These are phyloP conservation scores for Andricus grossulariae DNA, from an alignment of 1,140 invertebrate genomes.

Conservation along the genomic window DNA sequence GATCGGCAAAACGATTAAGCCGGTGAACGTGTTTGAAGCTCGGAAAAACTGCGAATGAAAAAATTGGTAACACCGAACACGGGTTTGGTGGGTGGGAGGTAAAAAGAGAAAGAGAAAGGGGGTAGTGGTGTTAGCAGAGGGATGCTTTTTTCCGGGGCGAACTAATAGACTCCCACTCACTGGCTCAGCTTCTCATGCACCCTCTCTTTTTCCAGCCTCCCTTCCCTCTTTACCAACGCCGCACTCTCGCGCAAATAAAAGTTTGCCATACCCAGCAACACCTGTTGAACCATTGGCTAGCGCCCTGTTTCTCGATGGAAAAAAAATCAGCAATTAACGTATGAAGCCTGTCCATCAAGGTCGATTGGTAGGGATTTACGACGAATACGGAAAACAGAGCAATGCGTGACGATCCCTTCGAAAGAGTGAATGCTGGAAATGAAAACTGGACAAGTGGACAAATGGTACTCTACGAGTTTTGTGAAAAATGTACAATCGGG, in stretches of 20 bases:
- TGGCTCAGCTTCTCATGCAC: conserved; percentile 52
- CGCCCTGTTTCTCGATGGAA: conserved; percentile 53
- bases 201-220: conserved; percentile 33
- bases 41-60: conserved; percentile 62
- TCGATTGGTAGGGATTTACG: conserved; percentile 63
- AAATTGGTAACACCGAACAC: conserved; percentile 69
- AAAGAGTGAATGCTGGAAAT: conserved; percentile 2
- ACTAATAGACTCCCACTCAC: conserved; percentile 70
- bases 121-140: conserved; percentile 50
- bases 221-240: conserved; percentile 43
- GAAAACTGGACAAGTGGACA: neutral
- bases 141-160: conserved; percentile 70
- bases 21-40: conserved; percentile 65
- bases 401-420: neutral
- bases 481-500: conserved; percentile 1
- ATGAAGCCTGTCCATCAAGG: conserved; percentile 71
- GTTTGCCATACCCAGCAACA: conserved; percentile 72
- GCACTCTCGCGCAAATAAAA: conserved; percentile 72
- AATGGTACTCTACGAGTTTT: neutral
- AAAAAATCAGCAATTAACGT: conserved; percentile 70
- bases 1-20: conserved; percentile 66
- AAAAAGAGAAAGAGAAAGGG: conserved; percentile 34
- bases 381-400: conserved; percentile 36
- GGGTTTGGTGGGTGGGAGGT: conserved; percentile 46
- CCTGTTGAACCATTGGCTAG: conserved; percentile 71